phyloP scores from a whole-genome alignment of 2,797 vertebrate species.

The Lagocephalus sceleratus region DNA sequence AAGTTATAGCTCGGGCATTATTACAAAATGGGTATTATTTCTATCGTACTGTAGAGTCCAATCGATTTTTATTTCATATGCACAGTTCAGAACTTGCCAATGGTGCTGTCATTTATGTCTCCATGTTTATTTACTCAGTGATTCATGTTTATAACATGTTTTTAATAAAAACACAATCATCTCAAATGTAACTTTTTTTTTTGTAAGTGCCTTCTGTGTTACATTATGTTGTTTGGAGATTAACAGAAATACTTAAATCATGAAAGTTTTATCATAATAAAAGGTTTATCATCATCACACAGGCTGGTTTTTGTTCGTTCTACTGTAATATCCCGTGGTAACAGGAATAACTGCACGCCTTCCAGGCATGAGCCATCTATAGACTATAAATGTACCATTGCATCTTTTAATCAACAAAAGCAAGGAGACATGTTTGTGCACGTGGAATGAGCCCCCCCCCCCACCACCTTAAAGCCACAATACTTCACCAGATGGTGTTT shows the following conservation, averaged over 20 bases:
- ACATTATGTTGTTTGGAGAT: conserved; percentile 77
- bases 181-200: conserved; percentile 80
- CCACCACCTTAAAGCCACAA: conserved; percentile 17
- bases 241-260: conserved; percentile 55
- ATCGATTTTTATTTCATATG: conserved; percentile 76
- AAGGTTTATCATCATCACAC: conserved; percentile 55
- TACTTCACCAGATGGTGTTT: conserved; percentile 46
- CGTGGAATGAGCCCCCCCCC: conserved; percentile 14
- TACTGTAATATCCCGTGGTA: too few relatives aligned
- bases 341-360: conserved; percentile 4
- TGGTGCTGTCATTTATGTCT: conserved; percentile 74
- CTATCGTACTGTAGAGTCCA: conserved; percentile 78
- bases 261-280: conserved; percentile 65
- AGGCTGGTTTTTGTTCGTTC: too few relatives aligned
- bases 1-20: conserved; percentile 70
- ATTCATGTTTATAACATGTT: conserved; percentile 57
- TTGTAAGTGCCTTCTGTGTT: conserved; percentile 98
- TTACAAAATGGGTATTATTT: conserved; percentile 70
- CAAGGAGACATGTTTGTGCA: conserved; percentile 18
- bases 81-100: conserved; percentile 78
- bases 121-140: conserved; percentile 58
- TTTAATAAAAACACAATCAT: conserved; percentile 67
- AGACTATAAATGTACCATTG: conserved; percentile 5
- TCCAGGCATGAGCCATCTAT: conserved; percentile 6
- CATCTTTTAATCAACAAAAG: conserved; percentile 13